Evolutionary conservation across 2,113 vertebrate species (phyloP).

Genomic region (Menura novaehollandiae): DNA sequence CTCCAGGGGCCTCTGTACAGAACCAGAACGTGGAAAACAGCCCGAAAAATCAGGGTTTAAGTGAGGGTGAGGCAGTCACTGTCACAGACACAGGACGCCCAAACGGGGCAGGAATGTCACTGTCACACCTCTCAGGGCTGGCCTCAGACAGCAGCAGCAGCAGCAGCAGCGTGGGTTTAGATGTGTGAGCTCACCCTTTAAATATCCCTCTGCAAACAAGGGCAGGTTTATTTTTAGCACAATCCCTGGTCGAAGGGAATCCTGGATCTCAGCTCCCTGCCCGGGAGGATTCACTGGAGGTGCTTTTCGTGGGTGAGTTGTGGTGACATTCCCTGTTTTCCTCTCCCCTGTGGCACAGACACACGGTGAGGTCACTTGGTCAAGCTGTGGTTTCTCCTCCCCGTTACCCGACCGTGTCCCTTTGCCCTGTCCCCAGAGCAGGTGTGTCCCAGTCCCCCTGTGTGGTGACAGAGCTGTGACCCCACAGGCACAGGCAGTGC

Average conservation of each 20-base stretch:
- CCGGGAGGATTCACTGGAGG: not conserved
- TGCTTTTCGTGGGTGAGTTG: not conserved
- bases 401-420: not conserved
- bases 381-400: not conserved
- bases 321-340: not conserved
- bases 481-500: not conserved
- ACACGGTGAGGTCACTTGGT: not conserved
- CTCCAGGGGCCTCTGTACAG: not conserved
- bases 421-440: not conserved
- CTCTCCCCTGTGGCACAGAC: not conserved
- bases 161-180: not conserved
- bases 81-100: not conserved
- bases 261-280: not conserved
- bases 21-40: not conserved
- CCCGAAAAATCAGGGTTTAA: not conserved
- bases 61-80: not conserved
- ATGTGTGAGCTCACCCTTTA: constrained; percentile 31
- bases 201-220: constrained; percentile 53
- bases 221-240: constrained; percentile 31
- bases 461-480: not conserved
- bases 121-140: constrained; percentile 16
- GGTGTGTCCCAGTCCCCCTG: not conserved
- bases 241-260: not conserved
- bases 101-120: constrained; percentile 27
- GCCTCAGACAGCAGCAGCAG: not conserved